Percentiles rank a stretch among this genome's conserved stretches.
Evolutionary conservation across 1,140 invertebrate genomes (phyloP).

Genomic region (Catajapyx aquilonaris): DNA sequence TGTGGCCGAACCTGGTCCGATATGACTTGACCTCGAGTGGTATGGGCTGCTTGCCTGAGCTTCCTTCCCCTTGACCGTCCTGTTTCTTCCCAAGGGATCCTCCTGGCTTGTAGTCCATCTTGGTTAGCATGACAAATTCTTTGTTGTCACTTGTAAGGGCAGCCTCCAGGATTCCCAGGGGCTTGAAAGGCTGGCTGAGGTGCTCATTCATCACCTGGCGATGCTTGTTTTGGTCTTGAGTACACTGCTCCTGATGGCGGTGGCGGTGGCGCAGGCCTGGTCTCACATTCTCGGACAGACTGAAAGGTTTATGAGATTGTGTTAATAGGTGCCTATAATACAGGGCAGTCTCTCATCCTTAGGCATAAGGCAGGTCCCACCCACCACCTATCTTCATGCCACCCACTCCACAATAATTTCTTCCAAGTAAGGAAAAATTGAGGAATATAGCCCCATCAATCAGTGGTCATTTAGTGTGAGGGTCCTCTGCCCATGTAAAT

Average conservation of each 20-base stretch:
- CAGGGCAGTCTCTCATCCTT: too few species aligned
- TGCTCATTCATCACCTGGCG: slow-evolving; percentile 24
- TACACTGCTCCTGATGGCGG: slow-evolving; percentile 29
- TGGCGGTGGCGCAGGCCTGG: slow-evolving; percentile 40
- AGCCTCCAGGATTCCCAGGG: slow-evolving; percentile 29
- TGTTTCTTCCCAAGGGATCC: slow-evolving; percentile 43
- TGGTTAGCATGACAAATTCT: slow-evolving; percentile 52
- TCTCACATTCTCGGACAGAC: slow-evolving; percentile 24
- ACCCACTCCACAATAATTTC: too few species aligned
- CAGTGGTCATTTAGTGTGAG: too few species aligned
- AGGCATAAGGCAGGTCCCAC: too few species aligned
- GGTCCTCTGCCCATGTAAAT: too few species aligned
- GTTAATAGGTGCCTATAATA: too few species aligned
- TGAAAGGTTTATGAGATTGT: too few species aligned
- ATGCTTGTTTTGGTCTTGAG: slow-evolving; percentile 33
- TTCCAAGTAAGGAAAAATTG: too few species aligned
- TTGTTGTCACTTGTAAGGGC: slow-evolving; percentile 40
- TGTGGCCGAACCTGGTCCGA: slow-evolving; percentile 47
- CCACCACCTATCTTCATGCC: too few species aligned
- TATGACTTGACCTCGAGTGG: slow-evolving; percentile 41
- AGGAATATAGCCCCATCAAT: too few species aligned
- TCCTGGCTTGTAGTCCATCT: slow-evolving; percentile 66
- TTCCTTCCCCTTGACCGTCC: slow-evolving; percentile 24
- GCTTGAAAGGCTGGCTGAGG: slow-evolving; percentile 23
- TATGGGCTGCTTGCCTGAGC: slow-evolving; percentile 28